Percentiles rank a stretch among this genome's conserved stretches.
Conservation (phyloP, 2,888 invertebrate species). For the Meta bourneti region DNA sequence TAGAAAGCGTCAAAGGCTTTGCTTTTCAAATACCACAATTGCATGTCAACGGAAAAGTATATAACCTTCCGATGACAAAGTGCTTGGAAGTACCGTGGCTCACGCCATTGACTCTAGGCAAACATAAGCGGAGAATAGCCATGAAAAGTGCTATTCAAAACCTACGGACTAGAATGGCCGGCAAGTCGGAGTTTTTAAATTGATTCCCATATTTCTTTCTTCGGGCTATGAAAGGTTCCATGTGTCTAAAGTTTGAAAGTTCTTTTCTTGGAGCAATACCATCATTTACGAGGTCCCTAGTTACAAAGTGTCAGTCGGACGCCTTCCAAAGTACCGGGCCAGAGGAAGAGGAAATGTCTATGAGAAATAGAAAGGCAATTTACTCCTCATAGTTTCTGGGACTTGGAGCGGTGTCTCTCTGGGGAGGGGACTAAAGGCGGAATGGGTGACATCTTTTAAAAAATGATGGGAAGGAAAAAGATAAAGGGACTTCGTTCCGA, state of each 20-base stretch:
- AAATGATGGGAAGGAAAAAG: slow-evolving; percentile 32
- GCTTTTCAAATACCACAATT: background rate
- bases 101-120: slow-evolving; percentile 13
- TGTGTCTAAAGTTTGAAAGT: slow-evolving; percentile 61
- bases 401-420: slow-evolving; percentile 23
- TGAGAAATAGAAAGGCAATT: slow-evolving; percentile 65
- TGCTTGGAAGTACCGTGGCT: background rate
- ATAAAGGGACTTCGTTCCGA: background rate
- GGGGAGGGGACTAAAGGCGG: slow-evolving; percentile 4
- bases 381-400: slow-evolving; percentile 60
- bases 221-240: slow-evolving; percentile 49
- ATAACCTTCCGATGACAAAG: background rate
- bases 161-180: background rate
- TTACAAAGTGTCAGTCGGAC: slow-evolving; percentile 39
- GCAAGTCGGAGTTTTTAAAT: slow-evolving; percentile 35
- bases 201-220: slow-evolving; percentile 64
- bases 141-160: slow-evolving; percentile 53
- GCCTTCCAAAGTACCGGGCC: slow-evolving; percentile 2
- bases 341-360: slow-evolving; percentile 28
- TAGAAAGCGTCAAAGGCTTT: background rate
- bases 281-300: slow-evolving; percentile 56
- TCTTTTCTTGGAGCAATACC: slow-evolving; percentile 46
- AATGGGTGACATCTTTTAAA: slow-evolving; percentile 57
- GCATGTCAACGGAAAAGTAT: background rate
- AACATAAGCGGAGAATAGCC: slow-evolving; percentile 7